Percentiles rank a stretch among this genome's conserved stretches.
These are phyloP conservation scores for Enchytraeus crypticus DNA, from an alignment of 2,888 invertebrate species.

Conservation along the genomic window DNA sequence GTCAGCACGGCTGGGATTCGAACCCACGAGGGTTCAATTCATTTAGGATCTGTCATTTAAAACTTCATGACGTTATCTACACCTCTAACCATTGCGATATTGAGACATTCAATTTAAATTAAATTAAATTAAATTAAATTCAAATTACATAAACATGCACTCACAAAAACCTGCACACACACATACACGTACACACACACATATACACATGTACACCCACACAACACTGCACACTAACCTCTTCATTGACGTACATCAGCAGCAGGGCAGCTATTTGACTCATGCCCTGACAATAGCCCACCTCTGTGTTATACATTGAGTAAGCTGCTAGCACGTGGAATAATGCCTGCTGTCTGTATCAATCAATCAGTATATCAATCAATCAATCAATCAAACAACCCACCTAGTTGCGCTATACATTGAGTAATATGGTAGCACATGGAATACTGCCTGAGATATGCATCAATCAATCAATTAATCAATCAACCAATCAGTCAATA, in stretches of 20 bases:
- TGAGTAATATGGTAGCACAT: background rate
- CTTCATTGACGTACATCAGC: constrained; percentile 91
- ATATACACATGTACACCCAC: background rate
- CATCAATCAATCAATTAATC: too few species aligned
- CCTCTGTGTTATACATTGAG: constrained; percentile 84
- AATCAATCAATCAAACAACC: background rate
- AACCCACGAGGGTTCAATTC: too few species aligned
- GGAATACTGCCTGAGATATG: background rate
- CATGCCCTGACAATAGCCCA: constrained; percentile 75
- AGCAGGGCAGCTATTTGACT: constrained; percentile 95
- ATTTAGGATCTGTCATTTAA: too few species aligned
- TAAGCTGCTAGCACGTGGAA: constrained; percentile 96
- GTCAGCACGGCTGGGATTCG: too few species aligned
- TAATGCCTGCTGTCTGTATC: constrained; percentile 70
- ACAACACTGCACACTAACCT: constrained; percentile 47
- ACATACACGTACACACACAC: background rate
- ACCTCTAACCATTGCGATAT: too few species aligned
- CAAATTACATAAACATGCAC: background rate
- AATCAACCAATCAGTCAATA: too few species aligned
- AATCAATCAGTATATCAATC: background rate
- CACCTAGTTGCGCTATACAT: too few species aligned
- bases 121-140: background rate
- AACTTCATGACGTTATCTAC: too few species aligned
- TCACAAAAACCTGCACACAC: background rate
- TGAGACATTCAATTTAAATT: too few species aligned